Conservation (phyloP, 2,888 invertebrate genomes). For the Drosophila subquinaria region DNA sequence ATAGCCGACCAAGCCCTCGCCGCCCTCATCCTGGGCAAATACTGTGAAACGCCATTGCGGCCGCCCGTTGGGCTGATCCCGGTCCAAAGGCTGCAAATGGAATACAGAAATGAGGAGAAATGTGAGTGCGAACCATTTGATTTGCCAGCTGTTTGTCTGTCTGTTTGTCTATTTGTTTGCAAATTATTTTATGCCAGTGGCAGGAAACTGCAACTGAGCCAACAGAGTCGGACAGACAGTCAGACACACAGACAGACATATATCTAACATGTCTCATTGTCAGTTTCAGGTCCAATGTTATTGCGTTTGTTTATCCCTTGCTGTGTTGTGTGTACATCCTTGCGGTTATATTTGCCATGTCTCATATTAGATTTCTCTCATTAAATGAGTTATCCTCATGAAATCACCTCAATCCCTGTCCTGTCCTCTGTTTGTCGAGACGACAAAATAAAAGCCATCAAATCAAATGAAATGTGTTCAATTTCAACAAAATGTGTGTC, state of each 20-base stretch:
- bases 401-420: slow-evolving; percentile 46
- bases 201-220: slow-evolving; percentile 53
- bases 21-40: slow-evolving; percentile 97
- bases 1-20: slow-evolving; percentile 97
- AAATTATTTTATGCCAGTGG: slow-evolving; percentile 70
- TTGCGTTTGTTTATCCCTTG: slow-evolving; percentile 15
- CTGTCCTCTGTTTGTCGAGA: slow-evolving; percentile 5
- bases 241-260: neutral
- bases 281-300: slow-evolving; percentile 41
- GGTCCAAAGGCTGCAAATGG: slow-evolving; percentile 91
- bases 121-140: slow-evolving; percentile 46
- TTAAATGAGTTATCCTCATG: slow-evolving; percentile 73
- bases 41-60: slow-evolving; percentile 98
- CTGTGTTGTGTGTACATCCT: slow-evolving; percentile 10
- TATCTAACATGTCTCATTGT: slow-evolving; percentile 48
- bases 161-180: slow-evolving; percentile 53
- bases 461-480: slow-evolving; percentile 65
- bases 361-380: slow-evolving; percentile 71
- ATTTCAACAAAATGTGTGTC: slow-evolving; percentile 39
- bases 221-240: slow-evolving; percentile 9
- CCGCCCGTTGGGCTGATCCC: slow-evolving; percentile 97
- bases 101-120: neutral
- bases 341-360: slow-evolving; percentile 42
- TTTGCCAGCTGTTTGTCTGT: slow-evolving; percentile 63
- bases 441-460: slow-evolving; percentile 61